Percentiles rank a stretch among this genome's conserved stretches.
Conservation (phyloP, 2,113 vertebrate species). For the Pseudolaguvia tuberculata region DNA sequence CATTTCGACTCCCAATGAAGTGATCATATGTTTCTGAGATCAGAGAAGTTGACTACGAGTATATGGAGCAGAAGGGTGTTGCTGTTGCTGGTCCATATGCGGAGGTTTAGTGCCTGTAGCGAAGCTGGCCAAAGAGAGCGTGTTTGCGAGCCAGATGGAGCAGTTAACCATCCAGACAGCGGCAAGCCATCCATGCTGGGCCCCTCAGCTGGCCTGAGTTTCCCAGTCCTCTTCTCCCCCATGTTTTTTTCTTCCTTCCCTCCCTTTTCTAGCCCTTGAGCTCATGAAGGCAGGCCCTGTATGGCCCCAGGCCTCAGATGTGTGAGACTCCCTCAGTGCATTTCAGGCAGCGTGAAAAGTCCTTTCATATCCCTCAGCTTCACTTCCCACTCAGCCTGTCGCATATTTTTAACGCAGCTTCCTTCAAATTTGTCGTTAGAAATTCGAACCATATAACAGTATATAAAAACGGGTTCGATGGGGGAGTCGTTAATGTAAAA, state of each 20-base stretch:
- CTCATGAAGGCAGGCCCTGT: constrained; percentile 51
- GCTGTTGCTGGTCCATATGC: constrained; percentile 42
- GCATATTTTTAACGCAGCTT: constrained; percentile 48
- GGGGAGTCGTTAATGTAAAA: constrained; percentile 49
- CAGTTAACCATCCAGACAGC: constrained; percentile 50
- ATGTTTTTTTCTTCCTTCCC: constrained; percentile 15
- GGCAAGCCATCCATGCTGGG: constrained; percentile 45
- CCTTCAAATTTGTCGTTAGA: constrained; percentile 51
- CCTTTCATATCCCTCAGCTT: constrained; percentile 46
- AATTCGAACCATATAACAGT: constrained; percentile 51
- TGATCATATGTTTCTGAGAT: constrained; percentile 34
- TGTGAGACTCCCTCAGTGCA: constrained; percentile 49
- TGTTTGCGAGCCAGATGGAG: constrained; percentile 47
- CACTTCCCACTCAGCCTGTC: constrained; percentile 30
- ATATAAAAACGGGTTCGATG: constrained; percentile 47
- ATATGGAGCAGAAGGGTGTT: constrained; percentile 45
- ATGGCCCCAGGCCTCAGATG: constrained; percentile 49
- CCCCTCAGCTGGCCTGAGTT: constrained; percentile 48
- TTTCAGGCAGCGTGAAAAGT: constrained; percentile 47
- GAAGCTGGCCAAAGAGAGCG: constrained; percentile 37
- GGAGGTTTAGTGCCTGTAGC: constrained; percentile 37
- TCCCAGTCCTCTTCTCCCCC: constrained; percentile 25
- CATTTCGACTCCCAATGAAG: constrained; percentile 27
- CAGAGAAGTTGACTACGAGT: constrained; percentile 21
- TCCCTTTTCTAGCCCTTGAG: constrained; percentile 26